These are phyloP conservation scores for Eucera pruinosa DNA, from an alignment of 2,888 invertebrate species.

Conservation along the genomic window DNA sequence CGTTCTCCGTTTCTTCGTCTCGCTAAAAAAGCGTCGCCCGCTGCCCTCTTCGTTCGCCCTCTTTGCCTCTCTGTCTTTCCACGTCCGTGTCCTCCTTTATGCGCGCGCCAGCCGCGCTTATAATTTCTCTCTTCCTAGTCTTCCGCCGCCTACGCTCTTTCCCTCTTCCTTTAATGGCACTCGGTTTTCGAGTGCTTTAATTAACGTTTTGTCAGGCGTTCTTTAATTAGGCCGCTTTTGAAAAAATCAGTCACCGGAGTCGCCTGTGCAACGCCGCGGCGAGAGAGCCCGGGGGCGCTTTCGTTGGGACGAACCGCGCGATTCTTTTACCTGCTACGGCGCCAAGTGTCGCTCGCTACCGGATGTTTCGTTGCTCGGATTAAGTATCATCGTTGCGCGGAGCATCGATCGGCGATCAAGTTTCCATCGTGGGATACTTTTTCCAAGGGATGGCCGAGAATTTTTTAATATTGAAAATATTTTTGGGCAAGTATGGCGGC, in stretches of 20 bases:
- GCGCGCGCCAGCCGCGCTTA: conserved; percentile 67
- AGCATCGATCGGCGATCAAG: neutral
- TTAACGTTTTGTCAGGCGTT: conserved; percentile 79
- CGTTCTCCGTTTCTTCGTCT: neutral
- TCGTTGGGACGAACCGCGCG: conserved; percentile 21
- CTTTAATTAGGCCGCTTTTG: conserved; percentile 80
- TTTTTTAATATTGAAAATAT: too few species aligned
- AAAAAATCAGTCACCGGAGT: conserved; percentile 76
- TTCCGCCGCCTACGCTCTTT: conserved; percentile 39
- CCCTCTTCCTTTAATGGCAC: conserved; percentile 76
- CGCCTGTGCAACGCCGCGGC: conserved; percentile 40
- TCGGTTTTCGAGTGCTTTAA: conserved; percentile 80
- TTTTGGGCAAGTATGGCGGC: too few species aligned
- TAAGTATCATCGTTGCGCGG: neutral
- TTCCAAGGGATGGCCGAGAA: too few species aligned
- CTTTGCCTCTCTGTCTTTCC: neutral
- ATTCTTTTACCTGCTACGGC: conserved; percentile 18
- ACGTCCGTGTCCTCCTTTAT: conserved; percentile 51
- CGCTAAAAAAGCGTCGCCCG: neutral
- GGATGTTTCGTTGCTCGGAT: conserved; percentile 12
- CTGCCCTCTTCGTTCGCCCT: neutral
- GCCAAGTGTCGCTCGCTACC: neutral
- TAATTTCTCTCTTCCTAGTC: conserved; percentile 74
- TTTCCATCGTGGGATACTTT: too few species aligned
- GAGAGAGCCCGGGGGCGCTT: conserved; percentile 28